A percentile compares a stretch with the other conserved stretches of the same genome.
Conservation (phyloP, 2,888 invertebrate species). For the Melanophora roralis region DNA sequence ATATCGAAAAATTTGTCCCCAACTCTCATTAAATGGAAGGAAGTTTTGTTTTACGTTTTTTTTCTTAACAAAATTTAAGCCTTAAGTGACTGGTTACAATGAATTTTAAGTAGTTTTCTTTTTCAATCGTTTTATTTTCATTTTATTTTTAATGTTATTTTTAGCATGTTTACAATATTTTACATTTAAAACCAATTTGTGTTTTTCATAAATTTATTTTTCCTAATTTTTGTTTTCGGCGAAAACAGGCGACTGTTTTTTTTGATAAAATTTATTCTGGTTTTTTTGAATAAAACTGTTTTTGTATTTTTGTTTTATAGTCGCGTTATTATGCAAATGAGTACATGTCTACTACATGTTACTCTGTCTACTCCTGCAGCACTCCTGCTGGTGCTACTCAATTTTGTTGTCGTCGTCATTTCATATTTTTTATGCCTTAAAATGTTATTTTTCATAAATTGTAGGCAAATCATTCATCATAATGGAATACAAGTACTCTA, state of each 20-base stretch:
- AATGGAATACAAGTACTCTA: constrained; percentile 30
- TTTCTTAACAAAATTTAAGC: constrained; percentile 19
- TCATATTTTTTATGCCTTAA: constrained; percentile 40
- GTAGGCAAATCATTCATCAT: constrained; percentile 53
- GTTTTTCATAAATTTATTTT: constrained; percentile 23
- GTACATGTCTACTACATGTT: constrained; percentile 58
- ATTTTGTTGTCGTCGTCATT: constrained; percentile 25
- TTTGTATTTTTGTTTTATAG: constrained; percentile 25
- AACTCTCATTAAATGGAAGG: background rate
- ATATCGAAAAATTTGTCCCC: constrained; percentile 34
- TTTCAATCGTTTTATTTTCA: background rate
- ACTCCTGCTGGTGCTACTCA: constrained; percentile 20
- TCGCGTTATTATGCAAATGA: constrained; percentile 61
- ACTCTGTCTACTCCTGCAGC: constrained; percentile 32
- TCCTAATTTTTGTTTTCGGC: constrained; percentile 4
- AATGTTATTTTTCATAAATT: constrained; percentile 59
- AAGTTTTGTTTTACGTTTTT: background rate
- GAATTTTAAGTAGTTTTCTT: constrained; percentile 60
- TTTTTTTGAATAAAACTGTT: constrained; percentile 27
- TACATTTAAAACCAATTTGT: constrained; percentile 60
- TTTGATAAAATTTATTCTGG: constrained; percentile 47
- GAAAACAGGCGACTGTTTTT: constrained; percentile 49
- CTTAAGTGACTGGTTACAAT: constrained; percentile 50
- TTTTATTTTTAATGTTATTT: constrained; percentile 27
- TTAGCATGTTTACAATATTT: constrained; percentile 56